Conservation (phyloP, 2,888 invertebrate species). For the Rhagium mordax region DNA sequence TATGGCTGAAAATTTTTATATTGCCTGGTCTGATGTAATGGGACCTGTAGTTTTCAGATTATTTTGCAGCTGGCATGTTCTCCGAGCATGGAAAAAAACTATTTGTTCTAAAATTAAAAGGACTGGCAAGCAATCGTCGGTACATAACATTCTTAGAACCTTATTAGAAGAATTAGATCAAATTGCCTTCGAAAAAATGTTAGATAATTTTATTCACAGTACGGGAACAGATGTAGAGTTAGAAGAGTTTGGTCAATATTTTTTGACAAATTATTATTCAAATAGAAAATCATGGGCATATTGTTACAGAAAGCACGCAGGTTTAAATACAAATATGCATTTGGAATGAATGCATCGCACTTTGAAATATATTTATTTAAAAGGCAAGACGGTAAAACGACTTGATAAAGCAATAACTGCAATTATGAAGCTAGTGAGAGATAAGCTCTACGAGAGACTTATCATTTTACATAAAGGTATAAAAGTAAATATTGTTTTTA, state of each 20-base stretch:
- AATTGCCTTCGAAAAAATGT: conserved; percentile 37
- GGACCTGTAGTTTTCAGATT: conserved; percentile 33
- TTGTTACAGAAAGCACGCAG: conserved; percentile 38
- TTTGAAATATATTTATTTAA: conserved; percentile 50
- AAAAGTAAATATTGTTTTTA: not conserved
- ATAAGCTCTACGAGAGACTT: conserved; percentile 50
- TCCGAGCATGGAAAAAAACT: conserved; percentile 38
- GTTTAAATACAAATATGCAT: conserved; percentile 42
- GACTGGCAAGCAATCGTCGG: conserved; percentile 26
- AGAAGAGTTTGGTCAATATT: conserved; percentile 43
- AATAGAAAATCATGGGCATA: conserved; percentile 46
- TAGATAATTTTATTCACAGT: no score
- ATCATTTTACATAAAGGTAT: conserved; percentile 52
- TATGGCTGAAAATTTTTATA: conserved; percentile 36
- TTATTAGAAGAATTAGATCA: conserved; percentile 43
- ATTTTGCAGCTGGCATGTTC: conserved; percentile 44
- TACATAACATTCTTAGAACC: conserved; percentile 30
- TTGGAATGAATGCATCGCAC: conserved; percentile 40
- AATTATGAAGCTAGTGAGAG: conserved; percentile 51
- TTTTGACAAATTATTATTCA: conserved; percentile 35
- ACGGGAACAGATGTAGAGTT: conserved; percentile 32
- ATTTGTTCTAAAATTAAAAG: conserved; percentile 33
- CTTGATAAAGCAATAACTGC: conserved; percentile 51
- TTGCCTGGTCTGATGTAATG: conserved; percentile 40
- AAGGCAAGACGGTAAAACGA: conserved; percentile 49